Base-by-base conservation (phyloP, 2,888 invertebrate species). In the Zelleria hepariella region DNA sequence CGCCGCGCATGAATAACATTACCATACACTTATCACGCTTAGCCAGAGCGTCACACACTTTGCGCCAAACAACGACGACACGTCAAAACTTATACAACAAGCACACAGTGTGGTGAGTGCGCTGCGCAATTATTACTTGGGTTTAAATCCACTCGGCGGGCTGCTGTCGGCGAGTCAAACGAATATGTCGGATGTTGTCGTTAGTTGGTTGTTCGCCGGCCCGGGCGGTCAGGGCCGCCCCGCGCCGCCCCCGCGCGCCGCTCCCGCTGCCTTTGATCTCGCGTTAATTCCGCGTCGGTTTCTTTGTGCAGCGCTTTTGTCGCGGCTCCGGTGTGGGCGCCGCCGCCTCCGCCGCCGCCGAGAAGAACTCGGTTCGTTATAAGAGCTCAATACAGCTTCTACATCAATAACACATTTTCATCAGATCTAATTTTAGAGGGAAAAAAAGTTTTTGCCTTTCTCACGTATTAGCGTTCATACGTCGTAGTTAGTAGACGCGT, bases 271-370 rank as follows among this genome's bases (percentile, higher is more conserved):
- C 51, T 51, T 51, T 51, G 51, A 51, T 51, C 51, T 51, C 51
- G 23, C 51, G 51, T 51, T 51, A 51, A 51, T 51, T 51, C 51
- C 51, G 23, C 51, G 21, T 21, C 23, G 21, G 51, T 42, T 51
- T 51, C 51, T 51, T 51, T 51, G 51, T 51, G 23, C 51, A 20
- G 51, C 51, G 51, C 51, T 51, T 51, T 51, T 51, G 51, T 51
- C 21, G 51, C 51, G 21, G 51, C 51, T 51, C 51, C 21, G 21
- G 10, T 42, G 10, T 15, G 32, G 32, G 15, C 32, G 32, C 32
- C 15, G 32, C 15, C 32, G 15, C 15, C 32, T 42, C 32, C 10
- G 10, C 32, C 10, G 32, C 32, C 32, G 32, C 32, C 32, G 32
- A 42, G 15, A 42, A 42, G 32, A 10, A 15, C 32, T 10, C 32